Evolutionary conservation across 2,113 vertebrate species (phyloP).

Genomic region (Verasper variegatus): DNA sequence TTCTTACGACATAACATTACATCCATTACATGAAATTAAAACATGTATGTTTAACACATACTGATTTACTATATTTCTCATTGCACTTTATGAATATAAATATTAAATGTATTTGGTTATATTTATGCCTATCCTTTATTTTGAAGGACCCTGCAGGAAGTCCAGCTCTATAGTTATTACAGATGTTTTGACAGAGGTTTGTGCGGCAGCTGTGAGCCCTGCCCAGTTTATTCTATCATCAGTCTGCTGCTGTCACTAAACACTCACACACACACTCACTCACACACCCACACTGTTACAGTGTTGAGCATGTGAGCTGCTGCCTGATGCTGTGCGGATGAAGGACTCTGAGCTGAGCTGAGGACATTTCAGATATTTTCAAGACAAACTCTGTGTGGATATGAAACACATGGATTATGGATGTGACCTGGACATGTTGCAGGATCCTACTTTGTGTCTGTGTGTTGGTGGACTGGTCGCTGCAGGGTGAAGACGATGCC

Average conservation of each 20-base stretch:
- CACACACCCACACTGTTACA: neutral
- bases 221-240: slow-evolving; percentile 27
- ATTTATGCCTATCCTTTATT: slow-evolving; percentile 4
- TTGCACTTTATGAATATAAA: neutral
- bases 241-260: neutral
- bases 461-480: slow-evolving; percentile 23
- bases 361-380: neutral
- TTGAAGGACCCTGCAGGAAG: slow-evolving; percentile 7
- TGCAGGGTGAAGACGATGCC: slow-evolving; percentile 75
- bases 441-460: slow-evolving; percentile 46
- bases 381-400: slow-evolving; percentile 21
- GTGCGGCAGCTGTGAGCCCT: slow-evolving; percentile 49
- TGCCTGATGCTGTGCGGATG: slow-evolving; percentile 6
- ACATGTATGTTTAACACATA: neutral
- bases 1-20: neutral
- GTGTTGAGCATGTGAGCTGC: slow-evolving; percentile 47
- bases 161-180: neutral
- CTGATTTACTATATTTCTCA: neutral
- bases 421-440: slow-evolving; percentile 48
- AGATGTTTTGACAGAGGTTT: neutral
- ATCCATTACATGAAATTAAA: no score
- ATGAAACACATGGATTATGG: slow-evolving; percentile 68
- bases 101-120: neutral
- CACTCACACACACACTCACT: slow-evolving; percentile 3
- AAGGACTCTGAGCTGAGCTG: neutral